These are phyloP conservation scores for Sialis fuliginosa DNA, from an alignment of 2,888 invertebrate genomes.

Conservation along the genomic window DNA sequence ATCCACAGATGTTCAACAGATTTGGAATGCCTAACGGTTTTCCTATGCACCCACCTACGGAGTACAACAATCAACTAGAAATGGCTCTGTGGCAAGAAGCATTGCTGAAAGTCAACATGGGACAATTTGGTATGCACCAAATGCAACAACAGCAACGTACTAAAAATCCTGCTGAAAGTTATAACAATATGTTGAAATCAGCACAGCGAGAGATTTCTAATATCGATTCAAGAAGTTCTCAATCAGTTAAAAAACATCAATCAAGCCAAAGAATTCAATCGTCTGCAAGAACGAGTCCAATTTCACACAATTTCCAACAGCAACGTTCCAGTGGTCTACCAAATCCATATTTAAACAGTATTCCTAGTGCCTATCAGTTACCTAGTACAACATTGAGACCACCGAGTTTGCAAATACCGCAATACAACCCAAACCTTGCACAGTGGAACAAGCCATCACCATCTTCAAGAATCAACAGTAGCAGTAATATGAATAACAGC, in stretches of 20 bases:
- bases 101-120: conserved; percentile 32
- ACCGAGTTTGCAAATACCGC: conserved; percentile 17
- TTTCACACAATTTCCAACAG: conserved; percentile 23
- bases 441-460: conserved; percentile 1
- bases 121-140: conserved; percentile 13
- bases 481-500: not conserved
- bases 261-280: conserved; percentile 21
- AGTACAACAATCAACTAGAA: conserved; percentile 36
- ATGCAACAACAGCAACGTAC: conserved; percentile 17
- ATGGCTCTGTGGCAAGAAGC: conserved; percentile 55
- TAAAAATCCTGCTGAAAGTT: conserved; percentile 6
- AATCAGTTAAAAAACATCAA: conserved; percentile 5
- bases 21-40: conserved; percentile 29
- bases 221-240: conserved; percentile 11
- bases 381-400: conserved; percentile 2
- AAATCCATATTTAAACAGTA: conserved; percentile 7
- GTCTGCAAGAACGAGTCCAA: conserved; percentile 32
- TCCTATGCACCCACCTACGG: conserved; percentile 23
- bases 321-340: conserved; percentile 1
- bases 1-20: conserved; percentile 23
- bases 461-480: not conserved
- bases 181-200: conserved; percentile 6
- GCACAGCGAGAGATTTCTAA: conserved; percentile 5
- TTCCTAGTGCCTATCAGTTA: conserved; percentile 5
- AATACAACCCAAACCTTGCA: conserved; percentile 15